These are phyloP conservation scores for Ammodramus savannarum DNA, from an alignment of 2,113 vertebrate species.

Conservation along the genomic window DNA sequence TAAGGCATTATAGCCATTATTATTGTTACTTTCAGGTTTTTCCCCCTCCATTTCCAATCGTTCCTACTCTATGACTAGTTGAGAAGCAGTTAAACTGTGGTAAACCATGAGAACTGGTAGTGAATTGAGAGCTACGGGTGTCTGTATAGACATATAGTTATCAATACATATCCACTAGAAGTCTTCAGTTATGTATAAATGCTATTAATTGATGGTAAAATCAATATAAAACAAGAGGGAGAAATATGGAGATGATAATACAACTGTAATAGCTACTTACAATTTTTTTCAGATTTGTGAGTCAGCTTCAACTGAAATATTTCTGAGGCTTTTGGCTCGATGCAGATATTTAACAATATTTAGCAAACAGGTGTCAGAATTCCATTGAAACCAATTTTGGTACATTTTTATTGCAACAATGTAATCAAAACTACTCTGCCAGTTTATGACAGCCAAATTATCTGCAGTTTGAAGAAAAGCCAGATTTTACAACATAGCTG, in stretches of 20 bases:
- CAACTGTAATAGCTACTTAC: neutral
- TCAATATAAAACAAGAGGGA: accelerated
- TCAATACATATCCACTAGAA: neutral
- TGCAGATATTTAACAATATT: constrained; percentile 4
- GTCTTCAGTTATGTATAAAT: neutral
- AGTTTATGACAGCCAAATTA: constrained; percentile 40
- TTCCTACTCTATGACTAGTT: neutral
- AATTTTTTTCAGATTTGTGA: neutral
- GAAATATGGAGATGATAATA: neutral
- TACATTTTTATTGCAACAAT: neutral
- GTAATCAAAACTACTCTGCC: neutral
- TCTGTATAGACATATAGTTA: neutral
- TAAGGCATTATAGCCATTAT: neutral
- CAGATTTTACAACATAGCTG: neutral
- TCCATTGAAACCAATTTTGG: neutral
- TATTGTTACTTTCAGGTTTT: neutral
- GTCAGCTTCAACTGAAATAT: neutral
- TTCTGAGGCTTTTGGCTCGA: neutral
- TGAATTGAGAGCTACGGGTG: neutral
- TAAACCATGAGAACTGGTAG: neutral
- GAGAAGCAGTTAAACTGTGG: neutral
- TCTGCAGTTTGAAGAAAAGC: neutral
- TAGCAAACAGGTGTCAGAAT: constrained; percentile 23
- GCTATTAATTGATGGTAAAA: neutral
- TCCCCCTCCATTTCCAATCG: neutral